Evolutionary conservation across 2,888 invertebrate species (phyloP), one percentile per base, ranked within the genome.

Genomic region (Drosophila stalkeri): DNA sequence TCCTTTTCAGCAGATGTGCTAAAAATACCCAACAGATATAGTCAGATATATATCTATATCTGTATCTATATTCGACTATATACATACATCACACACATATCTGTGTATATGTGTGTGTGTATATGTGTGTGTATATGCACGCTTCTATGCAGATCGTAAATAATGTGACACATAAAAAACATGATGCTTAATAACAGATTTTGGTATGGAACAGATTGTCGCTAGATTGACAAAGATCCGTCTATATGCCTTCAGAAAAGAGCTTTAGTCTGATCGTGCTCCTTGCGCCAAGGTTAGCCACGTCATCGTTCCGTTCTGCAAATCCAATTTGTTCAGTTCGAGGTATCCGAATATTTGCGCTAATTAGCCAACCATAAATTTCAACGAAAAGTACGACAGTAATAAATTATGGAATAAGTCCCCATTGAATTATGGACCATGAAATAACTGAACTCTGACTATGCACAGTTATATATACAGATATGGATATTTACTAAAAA

Each of bases 111-210:
- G 33, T 44, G 4, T 35, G 12, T 12, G 12, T 37, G 37, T 35
- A 12, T 39, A 7, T 16, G 16, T 39, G 16, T 39, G 7, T 39
- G 7, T 39, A 9, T 69, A 55, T 60, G 43, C 52, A 57, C 41
- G 55, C 63, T 64, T 79, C 47, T 63, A 65, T 65, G 54, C 64
- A 69, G 65, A 68, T 81, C 86, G 65, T 82, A 81, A 71, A 77
- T 73, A 75, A 77, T 70, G 84, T 87, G 79, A 73, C 77, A 79
- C 66, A 84, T 82, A 80, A 77, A 82, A 72, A 76, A 69, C 77
- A 68, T 68, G 77, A 20, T 67, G 70, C 63, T 75, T 70, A 62
- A 78, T 65, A 72, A 64, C 51, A 47, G 43, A 35, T 39, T 39
- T 16, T 23, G 23, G 60, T 35, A 61, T 74, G 56, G 41, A 57